These are phyloP conservation scores for Brachirus orientalis DNA, from an alignment of 2,113 vertebrate genomes.

Conservation along the genomic window DNA sequence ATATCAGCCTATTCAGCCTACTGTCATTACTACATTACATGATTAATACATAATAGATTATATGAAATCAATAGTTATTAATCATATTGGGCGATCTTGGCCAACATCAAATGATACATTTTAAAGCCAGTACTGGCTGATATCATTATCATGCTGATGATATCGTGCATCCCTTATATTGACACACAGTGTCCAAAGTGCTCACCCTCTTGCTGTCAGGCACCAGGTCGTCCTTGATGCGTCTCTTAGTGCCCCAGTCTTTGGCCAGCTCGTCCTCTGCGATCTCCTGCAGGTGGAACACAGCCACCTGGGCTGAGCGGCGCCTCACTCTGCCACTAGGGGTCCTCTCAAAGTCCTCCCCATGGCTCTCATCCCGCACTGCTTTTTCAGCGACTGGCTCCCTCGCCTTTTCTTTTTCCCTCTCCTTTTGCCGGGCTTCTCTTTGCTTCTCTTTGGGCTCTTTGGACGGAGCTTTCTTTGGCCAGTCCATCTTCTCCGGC, in stretches of 20 bases:
- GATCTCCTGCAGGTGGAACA: conserved; percentile 98
- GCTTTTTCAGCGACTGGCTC: conserved; percentile 67
- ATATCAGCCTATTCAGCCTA: no score
- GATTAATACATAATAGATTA: no score
- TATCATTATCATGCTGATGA: neutral
- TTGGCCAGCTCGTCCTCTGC: conserved; percentile 93
- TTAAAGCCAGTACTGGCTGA: no score
- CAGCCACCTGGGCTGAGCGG: conserved; percentile 92
- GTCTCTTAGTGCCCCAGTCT: conserved; percentile 92
- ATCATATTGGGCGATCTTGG: no score
- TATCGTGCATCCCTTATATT: neutral
- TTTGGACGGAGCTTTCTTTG: conserved; percentile 33
- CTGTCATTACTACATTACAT: no score
- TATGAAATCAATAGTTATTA: no score
- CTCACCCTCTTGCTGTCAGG: conserved; percentile 94
- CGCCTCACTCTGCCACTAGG: conserved; percentile 94
- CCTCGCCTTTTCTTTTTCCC: conserved; percentile 64
- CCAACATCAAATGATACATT: no score
- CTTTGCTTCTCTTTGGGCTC: conserved; percentile 58
- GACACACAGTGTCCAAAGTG: neutral
- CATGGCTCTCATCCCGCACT: conserved; percentile 64
- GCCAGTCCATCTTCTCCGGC: conserved; percentile 65
- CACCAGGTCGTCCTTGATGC: conserved; percentile 96
- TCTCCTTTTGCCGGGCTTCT: conserved; percentile 62
- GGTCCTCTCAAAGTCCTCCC: conserved; percentile 91